These are phyloP conservation scores for Noctuana brunneofusca DNA, from an alignment of 2,888 invertebrate genomes.

Conservation along the genomic window DNA sequence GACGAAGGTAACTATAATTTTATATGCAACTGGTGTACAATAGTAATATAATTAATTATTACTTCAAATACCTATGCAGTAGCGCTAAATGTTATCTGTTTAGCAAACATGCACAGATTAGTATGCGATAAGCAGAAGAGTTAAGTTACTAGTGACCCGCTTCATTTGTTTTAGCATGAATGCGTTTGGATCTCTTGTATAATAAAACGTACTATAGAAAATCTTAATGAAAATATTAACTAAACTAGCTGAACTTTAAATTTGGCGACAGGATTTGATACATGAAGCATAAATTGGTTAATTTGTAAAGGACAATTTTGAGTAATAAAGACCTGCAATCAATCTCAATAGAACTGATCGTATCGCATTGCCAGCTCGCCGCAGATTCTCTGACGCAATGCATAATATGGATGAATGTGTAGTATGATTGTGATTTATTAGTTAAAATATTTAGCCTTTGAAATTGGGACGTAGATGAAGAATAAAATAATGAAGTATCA, in stretches of 20 bases:
- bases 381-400: conserved; percentile 20
- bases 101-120: conserved; percentile 6
- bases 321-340: conserved; percentile 21
- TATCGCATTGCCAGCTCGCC: conserved; percentile 24
- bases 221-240: no score
- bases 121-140: background rate
- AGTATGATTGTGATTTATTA: conserved; percentile 18
- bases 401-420: conserved; percentile 20
- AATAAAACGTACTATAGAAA: no score
- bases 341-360: conserved; percentile 15
- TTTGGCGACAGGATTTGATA: conserved; percentile 7
- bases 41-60: background rate
- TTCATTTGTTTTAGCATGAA: background rate
- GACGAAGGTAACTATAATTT: no score
- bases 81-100: conserved; percentile 15
- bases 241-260: background rate
- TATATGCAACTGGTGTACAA: no score
- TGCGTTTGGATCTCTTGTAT: background rate
- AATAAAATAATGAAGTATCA: no score
- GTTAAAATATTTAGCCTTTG: background rate
- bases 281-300: conserved; percentile 1
- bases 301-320: conserved; percentile 13
- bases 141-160: background rate
- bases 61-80: conserved; percentile 7
- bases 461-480: background rate